Percentiles rank a stretch among this genome's conserved stretches.
phyloP scores from a whole-genome alignment of 2,113 vertebrate genomes.

The Zapornia atra region DNA sequence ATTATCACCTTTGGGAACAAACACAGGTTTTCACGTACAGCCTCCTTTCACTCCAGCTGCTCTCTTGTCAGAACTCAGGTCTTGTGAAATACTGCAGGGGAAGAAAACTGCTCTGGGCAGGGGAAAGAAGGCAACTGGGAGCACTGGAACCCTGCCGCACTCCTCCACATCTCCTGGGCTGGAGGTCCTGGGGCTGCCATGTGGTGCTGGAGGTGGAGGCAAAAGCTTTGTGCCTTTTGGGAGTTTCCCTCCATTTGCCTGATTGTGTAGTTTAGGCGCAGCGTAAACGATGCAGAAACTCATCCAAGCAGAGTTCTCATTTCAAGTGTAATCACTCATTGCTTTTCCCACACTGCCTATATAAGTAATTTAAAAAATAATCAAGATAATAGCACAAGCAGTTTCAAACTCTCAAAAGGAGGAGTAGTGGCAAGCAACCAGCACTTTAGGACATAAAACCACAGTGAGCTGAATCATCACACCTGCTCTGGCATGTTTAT shows the following conservation, averaged over 20 bases:
- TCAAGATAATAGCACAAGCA: neutral
- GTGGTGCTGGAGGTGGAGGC: neutral
- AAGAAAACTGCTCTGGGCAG: neutral
- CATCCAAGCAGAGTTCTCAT: neutral
- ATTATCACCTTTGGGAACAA: neutral
- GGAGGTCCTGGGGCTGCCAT: neutral
- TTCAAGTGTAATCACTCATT: neutral
- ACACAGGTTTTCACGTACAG: neutral
- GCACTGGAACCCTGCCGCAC: neutral
- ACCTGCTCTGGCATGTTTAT: slow-evolving; percentile 9
- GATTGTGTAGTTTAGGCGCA: neutral
- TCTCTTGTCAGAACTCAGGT: neutral
- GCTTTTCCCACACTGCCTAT: slow-evolving; percentile 27
- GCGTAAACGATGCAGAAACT: neutral
- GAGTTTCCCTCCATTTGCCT: neutral
- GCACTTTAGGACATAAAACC: slow-evolving; percentile 27
- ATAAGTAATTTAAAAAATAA: slow-evolving; percentile 18
- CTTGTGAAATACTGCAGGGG: neutral
- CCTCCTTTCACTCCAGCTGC: neutral
- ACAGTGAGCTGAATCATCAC: slow-evolving; percentile 11
- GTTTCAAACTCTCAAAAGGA: slow-evolving; percentile 15
- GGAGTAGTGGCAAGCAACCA: slow-evolving; percentile 7
- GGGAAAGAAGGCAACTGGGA: neutral
- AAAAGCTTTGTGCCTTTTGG: neutral
- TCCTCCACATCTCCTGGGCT: neutral